phyloP scores from a whole-genome alignment of 2,888 invertebrate genomes.

The Rhaphigaster nebulosa region DNA sequence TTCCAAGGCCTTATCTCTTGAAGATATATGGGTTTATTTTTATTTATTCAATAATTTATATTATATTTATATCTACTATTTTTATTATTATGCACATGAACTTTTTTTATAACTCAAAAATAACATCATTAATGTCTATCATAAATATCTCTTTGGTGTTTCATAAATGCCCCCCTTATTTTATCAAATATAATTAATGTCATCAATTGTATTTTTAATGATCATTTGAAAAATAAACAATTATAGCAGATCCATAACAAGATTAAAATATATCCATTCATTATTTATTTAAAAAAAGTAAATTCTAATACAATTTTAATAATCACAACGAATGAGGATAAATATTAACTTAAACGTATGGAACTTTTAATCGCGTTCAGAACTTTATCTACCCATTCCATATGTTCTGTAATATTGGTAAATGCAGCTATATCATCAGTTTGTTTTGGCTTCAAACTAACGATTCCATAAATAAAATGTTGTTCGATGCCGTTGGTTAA shows the following conservation, averaged over 20 bases:
- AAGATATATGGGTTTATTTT: not conserved
- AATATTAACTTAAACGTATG: not conserved
- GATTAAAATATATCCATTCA: not conserved
- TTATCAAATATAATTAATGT: not conserved
- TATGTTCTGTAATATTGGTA: constrained; percentile 62
- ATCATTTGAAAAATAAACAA: not conserved
- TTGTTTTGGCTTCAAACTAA: constrained; percentile 62
- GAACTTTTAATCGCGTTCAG: constrained; percentile 58
- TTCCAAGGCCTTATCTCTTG: not conserved
- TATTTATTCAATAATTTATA: too few relatives aligned
- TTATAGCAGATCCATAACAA: not conserved
- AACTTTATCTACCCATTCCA: constrained; percentile 62
- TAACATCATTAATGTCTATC: not conserved
- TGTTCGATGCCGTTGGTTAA: not conserved
- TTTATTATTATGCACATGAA: not conserved
- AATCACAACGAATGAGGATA: not conserved
- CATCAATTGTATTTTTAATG: not conserved
- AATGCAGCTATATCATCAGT: constrained; percentile 61
- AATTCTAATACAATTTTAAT: not conserved
- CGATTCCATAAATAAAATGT: constrained; percentile 64
- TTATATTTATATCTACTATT: not conserved
- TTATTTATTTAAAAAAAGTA: not conserved
- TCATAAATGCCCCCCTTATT: not conserved
- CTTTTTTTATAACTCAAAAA: not conserved
- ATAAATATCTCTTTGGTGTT: not conserved